A percentile compares a stretch with the other conserved stretches of the same genome.
Evolutionary conservation across 2,797 vertebrate genomes (phyloP).

Genomic region (Aselliscus stoliczkanus): DNA sequence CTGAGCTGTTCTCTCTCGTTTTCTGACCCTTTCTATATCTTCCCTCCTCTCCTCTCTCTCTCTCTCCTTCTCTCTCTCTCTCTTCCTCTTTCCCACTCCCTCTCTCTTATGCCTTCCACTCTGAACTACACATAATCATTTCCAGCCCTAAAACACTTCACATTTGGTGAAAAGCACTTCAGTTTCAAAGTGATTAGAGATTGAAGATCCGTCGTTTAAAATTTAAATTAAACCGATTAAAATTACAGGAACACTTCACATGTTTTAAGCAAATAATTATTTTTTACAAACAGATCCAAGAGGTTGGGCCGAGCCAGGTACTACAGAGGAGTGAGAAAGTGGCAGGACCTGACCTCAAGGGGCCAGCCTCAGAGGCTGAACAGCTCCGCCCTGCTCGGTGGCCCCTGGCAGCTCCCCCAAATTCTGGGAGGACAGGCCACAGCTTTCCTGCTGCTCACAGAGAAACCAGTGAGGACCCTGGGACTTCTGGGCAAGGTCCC

Average conservation of each 20-base stretch:
- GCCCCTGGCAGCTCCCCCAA: background rate
- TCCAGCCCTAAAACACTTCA: conserved; percentile 79
- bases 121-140: conserved; percentile 73
- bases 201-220: conserved; percentile 83
- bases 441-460: fast-evolving
- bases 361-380: background rate
- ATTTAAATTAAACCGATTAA: conserved; percentile 85
- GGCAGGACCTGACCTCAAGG: background rate
- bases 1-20: background rate
- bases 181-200: conserved; percentile 84
- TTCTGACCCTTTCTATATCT: background rate
- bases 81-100: background rate
- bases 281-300: conserved; percentile 68
- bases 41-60: too few relatives aligned
- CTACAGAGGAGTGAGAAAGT: background rate
- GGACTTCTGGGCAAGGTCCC: background rate
- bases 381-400: background rate
- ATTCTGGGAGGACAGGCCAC: background rate
- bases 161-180: conserved; percentile 84
- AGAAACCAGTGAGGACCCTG: background rate
- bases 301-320: conserved; percentile 48
- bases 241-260: conserved; percentile 80
- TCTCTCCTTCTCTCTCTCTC: too few relatives aligned
- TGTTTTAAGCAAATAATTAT: conserved; percentile 82
- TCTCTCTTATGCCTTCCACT: conserved; percentile 54